Percentiles rank a stretch among this genome's conserved stretches.
Conservation (phyloP, 2,888 invertebrate species). For the Chaetoderma sp. region DNA sequence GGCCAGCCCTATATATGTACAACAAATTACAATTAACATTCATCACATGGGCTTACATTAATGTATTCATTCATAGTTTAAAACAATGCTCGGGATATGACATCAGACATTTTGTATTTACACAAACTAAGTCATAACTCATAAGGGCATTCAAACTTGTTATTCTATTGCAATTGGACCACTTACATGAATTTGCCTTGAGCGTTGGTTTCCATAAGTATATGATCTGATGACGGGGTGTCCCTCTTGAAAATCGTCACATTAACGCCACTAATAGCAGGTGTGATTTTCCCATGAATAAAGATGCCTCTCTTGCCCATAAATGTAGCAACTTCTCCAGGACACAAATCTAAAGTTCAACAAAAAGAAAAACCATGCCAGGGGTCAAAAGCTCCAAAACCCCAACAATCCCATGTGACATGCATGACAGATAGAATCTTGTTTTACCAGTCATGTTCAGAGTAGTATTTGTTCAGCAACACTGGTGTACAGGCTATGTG, state of each 20-base stretch:
- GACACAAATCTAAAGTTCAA: conserved; percentile 53
- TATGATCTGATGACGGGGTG: conserved; percentile 50
- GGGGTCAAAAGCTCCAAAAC: not conserved
- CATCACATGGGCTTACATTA: not conserved
- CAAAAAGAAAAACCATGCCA: not conserved
- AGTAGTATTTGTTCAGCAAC: too few relatives aligned
- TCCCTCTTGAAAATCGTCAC: conserved; percentile 61
- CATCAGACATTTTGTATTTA: too few relatives aligned
- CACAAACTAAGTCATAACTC: too few relatives aligned
- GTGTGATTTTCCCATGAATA: conserved; percentile 76
- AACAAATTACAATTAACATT: conserved; percentile 9
- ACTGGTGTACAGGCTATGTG: too few relatives aligned
- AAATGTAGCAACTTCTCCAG: conserved; percentile 56
- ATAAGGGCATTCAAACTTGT: too few relatives aligned
- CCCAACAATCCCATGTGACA: too few relatives aligned
- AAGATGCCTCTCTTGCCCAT: conserved; percentile 63
- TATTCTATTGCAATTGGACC: too few relatives aligned
- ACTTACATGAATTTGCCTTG: conserved; percentile 78
- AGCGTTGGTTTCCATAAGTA: conserved; percentile 73
- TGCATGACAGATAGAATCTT: too few relatives aligned
- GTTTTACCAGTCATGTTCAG: too few relatives aligned
- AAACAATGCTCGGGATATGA: not conserved
- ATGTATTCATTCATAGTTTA: not conserved
- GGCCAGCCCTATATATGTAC: conserved; percentile 89
- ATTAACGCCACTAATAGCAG: conserved; percentile 71